Percentiles rank a stretch among this genome's conserved stretches.
Conservation (phyloP, 2,113 vertebrate genomes). For the Hepsetus odoe region DNA sequence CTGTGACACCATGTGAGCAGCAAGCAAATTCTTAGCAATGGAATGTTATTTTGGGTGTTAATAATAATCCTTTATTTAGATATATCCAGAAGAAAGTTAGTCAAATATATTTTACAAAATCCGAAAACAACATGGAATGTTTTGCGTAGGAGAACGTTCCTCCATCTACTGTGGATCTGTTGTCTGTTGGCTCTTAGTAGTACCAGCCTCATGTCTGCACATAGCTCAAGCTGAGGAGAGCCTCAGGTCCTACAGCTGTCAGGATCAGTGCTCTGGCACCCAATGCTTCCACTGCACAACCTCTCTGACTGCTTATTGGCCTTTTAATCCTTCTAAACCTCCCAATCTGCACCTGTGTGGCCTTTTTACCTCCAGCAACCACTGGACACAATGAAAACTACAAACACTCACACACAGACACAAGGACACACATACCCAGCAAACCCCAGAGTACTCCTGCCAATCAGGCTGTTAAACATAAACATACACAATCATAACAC, state of each 20-base stretch:
- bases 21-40: background rate
- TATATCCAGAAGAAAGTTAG: no score
- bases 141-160: conserved; percentile 10
- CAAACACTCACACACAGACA: background rate
- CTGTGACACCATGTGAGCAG: no score
- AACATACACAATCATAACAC: conserved; percentile 4
- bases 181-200: conserved; percentile 17
- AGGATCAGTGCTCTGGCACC: conserved; percentile 38
- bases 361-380: conserved; percentile 30
- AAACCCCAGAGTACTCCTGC: conserved; percentile 3
- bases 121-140: background rate
- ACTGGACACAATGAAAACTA: background rate
- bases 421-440: background rate
- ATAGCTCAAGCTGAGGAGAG: conserved; percentile 35
- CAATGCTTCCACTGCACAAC: conserved; percentile 32
- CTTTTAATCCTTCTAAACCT: conserved; percentile 41
- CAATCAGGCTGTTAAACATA: conserved; percentile 20
- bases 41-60: background rate
- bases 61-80: background rate
- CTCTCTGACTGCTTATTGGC: conserved; percentile 35
- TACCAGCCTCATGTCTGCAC: conserved; percentile 21
- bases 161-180: background rate
- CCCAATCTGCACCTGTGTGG: conserved; percentile 33
- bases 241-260: conserved; percentile 43
- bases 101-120: background rate